Evolutionary conservation across 2,888 invertebrate genomes (phyloP).

Genomic region (Sturmia bella): DNA sequence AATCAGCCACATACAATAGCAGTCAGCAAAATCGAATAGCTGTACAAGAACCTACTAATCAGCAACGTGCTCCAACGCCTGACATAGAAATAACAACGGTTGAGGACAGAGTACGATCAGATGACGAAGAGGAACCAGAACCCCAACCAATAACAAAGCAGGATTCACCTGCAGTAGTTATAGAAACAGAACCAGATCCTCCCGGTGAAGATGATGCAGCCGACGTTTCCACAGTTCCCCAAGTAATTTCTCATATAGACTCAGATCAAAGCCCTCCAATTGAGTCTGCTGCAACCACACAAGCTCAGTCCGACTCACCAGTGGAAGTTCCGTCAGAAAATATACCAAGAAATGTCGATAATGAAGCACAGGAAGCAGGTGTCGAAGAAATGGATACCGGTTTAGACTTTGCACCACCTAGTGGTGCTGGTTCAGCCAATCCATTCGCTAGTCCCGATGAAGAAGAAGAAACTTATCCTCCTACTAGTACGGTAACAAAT

Average conservation of each 20-base stretch:
- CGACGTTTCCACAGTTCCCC: constrained; percentile 48
- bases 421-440: constrained; percentile 82
- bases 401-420: constrained; percentile 77
- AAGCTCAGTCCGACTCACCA: constrained; percentile 74
- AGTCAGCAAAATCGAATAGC: constrained; percentile 75
- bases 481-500: constrained; percentile 74
- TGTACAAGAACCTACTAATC: constrained; percentile 73
- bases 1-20: constrained; percentile 75
- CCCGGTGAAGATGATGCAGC: constrained; percentile 62
- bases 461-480: constrained; percentile 76
- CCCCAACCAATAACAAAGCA: constrained; percentile 56
- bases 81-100: constrained; percentile 82
- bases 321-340: constrained; percentile 72
- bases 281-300: constrained; percentile 76
- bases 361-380: constrained; percentile 69
- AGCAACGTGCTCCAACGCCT: constrained; percentile 80
- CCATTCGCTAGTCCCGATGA: constrained; percentile 83
- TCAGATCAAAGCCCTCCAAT: constrained; percentile 78
- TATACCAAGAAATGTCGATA: constrained; percentile 38
- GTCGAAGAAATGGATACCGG: constrained; percentile 81
- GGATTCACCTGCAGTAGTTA: constrained; percentile 61
- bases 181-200: constrained; percentile 59
- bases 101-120: constrained; percentile 80
- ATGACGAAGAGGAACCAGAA: constrained; percentile 80
- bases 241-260: constrained; percentile 67